Conservation (phyloP, 1,140 invertebrate species). For the Piezodorus guildinii region DNA sequence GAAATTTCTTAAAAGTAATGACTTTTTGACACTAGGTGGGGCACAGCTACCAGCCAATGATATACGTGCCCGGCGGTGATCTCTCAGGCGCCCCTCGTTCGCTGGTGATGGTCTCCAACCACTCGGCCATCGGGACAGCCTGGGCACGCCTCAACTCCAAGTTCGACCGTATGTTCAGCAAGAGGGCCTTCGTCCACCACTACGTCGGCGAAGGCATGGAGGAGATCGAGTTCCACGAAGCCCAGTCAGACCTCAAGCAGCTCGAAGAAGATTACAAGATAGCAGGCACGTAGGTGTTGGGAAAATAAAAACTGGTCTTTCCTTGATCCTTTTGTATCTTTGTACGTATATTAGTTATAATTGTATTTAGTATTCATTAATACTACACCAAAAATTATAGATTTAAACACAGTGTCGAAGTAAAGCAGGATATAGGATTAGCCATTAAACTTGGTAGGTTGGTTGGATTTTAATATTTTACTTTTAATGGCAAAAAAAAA, state of each 20-base stretch:
- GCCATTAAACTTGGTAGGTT: too few species aligned
- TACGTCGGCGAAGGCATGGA: slow-evolving; percentile 72
- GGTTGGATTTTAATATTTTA: too few species aligned
- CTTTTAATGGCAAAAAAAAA: too few species aligned
- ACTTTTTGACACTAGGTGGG: background rate
- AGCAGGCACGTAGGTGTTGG: background rate
- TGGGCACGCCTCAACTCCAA: slow-evolving; percentile 70
- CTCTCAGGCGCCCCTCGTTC: slow-evolving; percentile 43
- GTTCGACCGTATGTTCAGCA: slow-evolving; percentile 70
- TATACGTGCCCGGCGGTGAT: slow-evolving; percentile 54
- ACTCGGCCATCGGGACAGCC: slow-evolving; percentile 67
- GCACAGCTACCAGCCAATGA: slow-evolving; percentile 44
- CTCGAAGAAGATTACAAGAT: slow-evolving; percentile 47
- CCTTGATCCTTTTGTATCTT: too few species aligned
- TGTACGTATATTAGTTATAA: too few species aligned
- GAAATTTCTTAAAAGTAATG: background rate
- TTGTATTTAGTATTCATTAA: too few species aligned
- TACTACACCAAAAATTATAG: too few species aligned
- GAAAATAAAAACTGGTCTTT: too few species aligned
- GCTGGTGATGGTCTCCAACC: slow-evolving; percentile 70
- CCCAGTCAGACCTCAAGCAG: slow-evolving; percentile 50
- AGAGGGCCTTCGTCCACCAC: slow-evolving; percentile 34
- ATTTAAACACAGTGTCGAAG: too few species aligned
- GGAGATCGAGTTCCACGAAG: slow-evolving; percentile 57
- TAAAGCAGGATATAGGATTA: too few species aligned